Conservation (phyloP, 1,140 invertebrate species). For the Lethrus apterus region DNA sequence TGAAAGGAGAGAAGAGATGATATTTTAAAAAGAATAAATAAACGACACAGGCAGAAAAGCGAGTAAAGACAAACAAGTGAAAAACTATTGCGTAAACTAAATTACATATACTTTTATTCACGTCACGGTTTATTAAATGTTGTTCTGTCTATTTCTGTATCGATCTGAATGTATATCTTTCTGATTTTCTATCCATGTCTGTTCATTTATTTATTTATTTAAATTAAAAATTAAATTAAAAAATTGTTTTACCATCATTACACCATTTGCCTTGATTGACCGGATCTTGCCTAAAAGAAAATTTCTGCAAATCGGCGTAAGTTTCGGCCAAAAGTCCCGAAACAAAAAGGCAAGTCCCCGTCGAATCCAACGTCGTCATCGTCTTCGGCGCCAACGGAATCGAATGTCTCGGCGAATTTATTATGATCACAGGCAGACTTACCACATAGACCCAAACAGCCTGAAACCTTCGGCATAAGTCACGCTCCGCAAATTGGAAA, state of each 20-base stretch:
- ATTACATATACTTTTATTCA: no score
- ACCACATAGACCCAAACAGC: conserved; percentile 89
- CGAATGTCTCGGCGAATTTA: conserved; percentile 78
- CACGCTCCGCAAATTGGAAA: not conserved
- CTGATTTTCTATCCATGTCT: no score
- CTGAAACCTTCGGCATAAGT: conserved; percentile 51
- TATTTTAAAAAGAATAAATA: no score
- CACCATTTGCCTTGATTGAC: conserved; percentile 85
- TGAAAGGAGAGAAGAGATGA: no score
- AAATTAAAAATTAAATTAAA: not conserved
- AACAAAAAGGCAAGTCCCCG: conserved; percentile 75
- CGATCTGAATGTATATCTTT: no score
- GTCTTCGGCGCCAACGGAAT: conserved; percentile 69
- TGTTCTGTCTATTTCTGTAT: no score
- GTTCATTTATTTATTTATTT: no score
- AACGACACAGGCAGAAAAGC: no score
- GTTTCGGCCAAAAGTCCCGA: conserved; percentile 80
- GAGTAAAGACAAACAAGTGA: no score
- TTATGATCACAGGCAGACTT: conserved; percentile 83
- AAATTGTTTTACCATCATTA: conserved; percentile 60
- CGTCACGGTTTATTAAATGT: no score
- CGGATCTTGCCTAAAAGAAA: conserved; percentile 78
- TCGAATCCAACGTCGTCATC: conserved; percentile 76
- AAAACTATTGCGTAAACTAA: no score
- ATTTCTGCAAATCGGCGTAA: conserved; percentile 86